Percentiles rank a stretch among this genome's conserved stretches.
These are phyloP conservation scores for Ptychochromis oligacanthus DNA, from an alignment of 2,113 vertebrate genomes.

Conservation along the genomic window DNA sequence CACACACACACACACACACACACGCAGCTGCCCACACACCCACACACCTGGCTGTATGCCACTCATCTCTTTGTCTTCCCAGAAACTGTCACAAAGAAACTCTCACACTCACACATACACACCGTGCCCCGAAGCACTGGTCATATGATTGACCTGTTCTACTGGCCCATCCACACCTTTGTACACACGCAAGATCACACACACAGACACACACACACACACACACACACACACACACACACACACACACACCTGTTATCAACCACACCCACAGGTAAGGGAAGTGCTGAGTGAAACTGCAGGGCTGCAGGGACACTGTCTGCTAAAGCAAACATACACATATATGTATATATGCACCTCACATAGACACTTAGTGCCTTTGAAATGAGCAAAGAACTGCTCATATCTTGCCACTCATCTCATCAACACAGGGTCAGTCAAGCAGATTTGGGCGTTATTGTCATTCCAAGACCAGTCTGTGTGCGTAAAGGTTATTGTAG, in stretches of 20 bases:
- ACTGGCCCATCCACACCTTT: slow-evolving; percentile 75
- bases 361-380: slow-evolving; percentile 14
- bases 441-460: slow-evolving; percentile 15
- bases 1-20: background rate
- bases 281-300: slow-evolving; percentile 52
- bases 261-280: slow-evolving; percentile 41
- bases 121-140: slow-evolving; percentile 70
- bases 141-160: slow-evolving; percentile 80
- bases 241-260: slow-evolving; percentile 41
- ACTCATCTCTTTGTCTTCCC: slow-evolving; percentile 67
- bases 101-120: slow-evolving; percentile 43
- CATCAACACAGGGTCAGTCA: background rate
- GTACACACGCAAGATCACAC: slow-evolving; percentile 29
- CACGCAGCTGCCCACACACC: background rate
- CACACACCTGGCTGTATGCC: slow-evolving; percentile 35
- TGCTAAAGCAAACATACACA: slow-evolving; percentile 18
- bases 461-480: slow-evolving; percentile 16
- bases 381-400: background rate
- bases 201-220: slow-evolving; percentile 39
- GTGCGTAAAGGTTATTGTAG: slow-evolving; percentile 41
- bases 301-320: background rate
- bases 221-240: slow-evolving; percentile 26
- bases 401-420: background rate
- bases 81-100: slow-evolving; percentile 60
- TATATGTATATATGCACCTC: slow-evolving; percentile 5